Base-by-base conservation (phyloP, 2,113 vertebrate species). In the Dendropsophus ebraccatus region DNA sequence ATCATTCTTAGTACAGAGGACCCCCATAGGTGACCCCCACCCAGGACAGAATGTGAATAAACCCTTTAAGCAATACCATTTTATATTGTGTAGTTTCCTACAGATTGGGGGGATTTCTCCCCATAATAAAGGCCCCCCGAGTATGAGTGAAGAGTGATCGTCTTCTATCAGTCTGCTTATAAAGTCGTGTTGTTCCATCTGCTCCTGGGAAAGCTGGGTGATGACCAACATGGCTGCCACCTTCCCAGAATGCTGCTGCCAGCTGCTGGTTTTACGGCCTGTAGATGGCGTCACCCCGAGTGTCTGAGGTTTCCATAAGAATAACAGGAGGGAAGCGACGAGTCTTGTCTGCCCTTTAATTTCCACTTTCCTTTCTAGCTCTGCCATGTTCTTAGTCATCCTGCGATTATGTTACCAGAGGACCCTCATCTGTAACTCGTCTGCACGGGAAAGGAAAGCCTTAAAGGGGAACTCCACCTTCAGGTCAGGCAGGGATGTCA, bases 281-380 rank as follows among this genome's bases (percentile, higher is more conserved):
- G 72, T 47, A 47, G 23, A 52, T 30, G 75, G 28, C 52, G 19
- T 37, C 30, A 37, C 23, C 23, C 30, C 11, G 32, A 30, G 37
- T 23, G 74, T 21, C n/a, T 79, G 50, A 32, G 76, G 76, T 58
- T 79, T 58, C 19, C 45, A 32, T 70, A 13, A 58, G 30, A 79
- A 79, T 79, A 79, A 79, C 52, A 79, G 19, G 19, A 8, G 28
- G 21, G 76, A 58, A 79, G 50, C 13, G 30, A 56, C 9, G n/a
- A 7, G 11, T 37, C 6, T 23, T 5, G 50, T 58, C 76, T 56
- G 21, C 76, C 56, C 76, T 79, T 58, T 79, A 54, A 79, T 58
- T 79, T 35, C 37, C 74, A 17, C 32, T 79, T 58, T 79, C 19
- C 76, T 76, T 76, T 76, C n/a, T 25, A 79, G 45, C 14, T 19